Evolutionary conservation across 2,113 vertebrate genomes (phyloP).

Genomic region (Raja brachyura): DNA sequence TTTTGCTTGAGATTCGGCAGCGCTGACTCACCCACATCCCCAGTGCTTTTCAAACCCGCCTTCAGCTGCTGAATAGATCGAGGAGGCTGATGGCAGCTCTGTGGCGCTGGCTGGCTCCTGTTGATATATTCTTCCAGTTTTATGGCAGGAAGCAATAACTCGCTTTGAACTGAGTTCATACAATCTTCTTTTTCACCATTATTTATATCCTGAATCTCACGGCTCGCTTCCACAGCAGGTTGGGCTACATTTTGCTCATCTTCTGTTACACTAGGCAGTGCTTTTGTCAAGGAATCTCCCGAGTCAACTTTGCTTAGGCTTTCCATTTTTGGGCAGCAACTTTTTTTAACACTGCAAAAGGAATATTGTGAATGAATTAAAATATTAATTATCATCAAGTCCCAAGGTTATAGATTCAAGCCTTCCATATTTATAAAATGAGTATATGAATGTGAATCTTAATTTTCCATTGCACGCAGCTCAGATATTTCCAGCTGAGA

Average conservation of each 20-base stretch:
- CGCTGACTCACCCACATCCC: constrained; percentile 56
- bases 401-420: neutral
- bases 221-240: constrained; percentile 32
- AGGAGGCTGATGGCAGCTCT: constrained; percentile 57
- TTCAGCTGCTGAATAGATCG: constrained; percentile 49
- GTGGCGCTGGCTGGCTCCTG: constrained; percentile 50
- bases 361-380: neutral
- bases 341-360: constrained; percentile 66
- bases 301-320: constrained; percentile 49
- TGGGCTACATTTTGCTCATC: constrained; percentile 40
- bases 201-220: constrained; percentile 43
- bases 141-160: constrained; percentile 52
- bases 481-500: constrained; percentile 32
- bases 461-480: neutral
- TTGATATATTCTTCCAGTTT: constrained; percentile 54
- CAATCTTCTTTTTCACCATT: constrained; percentile 47
- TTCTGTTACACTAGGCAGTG: constrained; percentile 45
- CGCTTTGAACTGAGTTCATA: constrained; percentile 56
- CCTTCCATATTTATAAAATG: neutral
- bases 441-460: neutral
- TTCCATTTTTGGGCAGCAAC: constrained; percentile 48
- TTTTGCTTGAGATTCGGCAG: constrained; percentile 51
- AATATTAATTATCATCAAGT: neutral
- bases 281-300: constrained; percentile 45
- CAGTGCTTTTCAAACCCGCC: constrained; percentile 42